phyloP scores from a whole-genome alignment of 2,888 invertebrate species.

The Noctua janthe region DNA sequence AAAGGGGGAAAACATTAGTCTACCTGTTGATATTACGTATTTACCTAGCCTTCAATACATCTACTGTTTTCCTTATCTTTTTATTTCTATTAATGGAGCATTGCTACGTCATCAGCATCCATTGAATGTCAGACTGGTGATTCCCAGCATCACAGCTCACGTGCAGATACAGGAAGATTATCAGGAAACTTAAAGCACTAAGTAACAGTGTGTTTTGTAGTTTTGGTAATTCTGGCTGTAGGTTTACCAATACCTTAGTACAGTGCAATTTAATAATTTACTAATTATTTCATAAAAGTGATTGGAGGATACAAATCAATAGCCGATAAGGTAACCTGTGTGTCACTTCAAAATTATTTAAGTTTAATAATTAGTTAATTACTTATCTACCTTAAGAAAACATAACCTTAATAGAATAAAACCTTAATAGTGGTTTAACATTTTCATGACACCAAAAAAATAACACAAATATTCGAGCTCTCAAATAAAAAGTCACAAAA shows the following conservation, averaged over 20 bases:
- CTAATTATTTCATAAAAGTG: not conserved
- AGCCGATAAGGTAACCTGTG: not conserved
- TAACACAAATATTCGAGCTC: not conserved
- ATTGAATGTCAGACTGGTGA: constrained; percentile 33
- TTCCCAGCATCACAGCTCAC: constrained; percentile 22
- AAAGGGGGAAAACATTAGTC: not conserved
- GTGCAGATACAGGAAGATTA: constrained; percentile 12
- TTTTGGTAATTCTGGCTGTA: not conserved
- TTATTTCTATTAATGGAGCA: not conserved
- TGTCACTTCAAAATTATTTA: not conserved
- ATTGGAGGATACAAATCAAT: not conserved
- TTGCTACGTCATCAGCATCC: constrained; percentile 34
- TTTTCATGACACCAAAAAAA: not conserved
- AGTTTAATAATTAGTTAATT: not conserved
- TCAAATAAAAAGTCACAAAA: constrained; percentile 3
- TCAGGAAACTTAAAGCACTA: not conserved
- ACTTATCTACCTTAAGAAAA: not conserved
- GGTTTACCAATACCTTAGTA: not conserved
- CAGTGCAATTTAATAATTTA: not conserved
- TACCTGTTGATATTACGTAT: not conserved
- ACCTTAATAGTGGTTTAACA: not conserved
- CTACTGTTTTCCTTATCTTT: constrained; percentile 40
- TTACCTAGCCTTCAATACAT: not conserved
- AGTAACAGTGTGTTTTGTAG: not conserved
- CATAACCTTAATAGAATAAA: not conserved